These are phyloP conservation scores for Percopsis transmontana DNA, from an alignment of 2,113 vertebrate species.

Conservation along the genomic window DNA sequence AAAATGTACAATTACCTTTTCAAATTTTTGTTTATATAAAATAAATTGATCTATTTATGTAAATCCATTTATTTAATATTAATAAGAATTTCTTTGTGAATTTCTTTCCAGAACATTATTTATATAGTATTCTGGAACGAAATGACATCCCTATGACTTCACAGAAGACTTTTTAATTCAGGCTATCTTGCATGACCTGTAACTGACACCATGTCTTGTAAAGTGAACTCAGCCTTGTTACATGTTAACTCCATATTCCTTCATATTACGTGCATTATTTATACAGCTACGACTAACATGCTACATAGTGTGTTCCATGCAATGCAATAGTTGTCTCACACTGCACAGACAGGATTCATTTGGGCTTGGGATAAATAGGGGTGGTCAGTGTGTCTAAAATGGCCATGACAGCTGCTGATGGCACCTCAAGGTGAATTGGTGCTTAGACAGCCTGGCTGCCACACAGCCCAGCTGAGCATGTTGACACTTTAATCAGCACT, in stretches of 20 bases:
- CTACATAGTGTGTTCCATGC: not conserved
- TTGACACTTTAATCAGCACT: slow-evolving; percentile 46
- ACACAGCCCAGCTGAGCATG: slow-evolving; percentile 35
- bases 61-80: no score
- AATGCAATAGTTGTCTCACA: slow-evolving; percentile 14
- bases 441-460: slow-evolving; percentile 44
- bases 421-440: slow-evolving; percentile 62
- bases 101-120: not conserved
- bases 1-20: no score
- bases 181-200: not conserved
- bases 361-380: slow-evolving; percentile 34
- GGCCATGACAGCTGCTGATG: slow-evolving; percentile 62
- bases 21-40: no score
- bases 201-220: not conserved
- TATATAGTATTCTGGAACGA: not conserved
- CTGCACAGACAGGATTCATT: slow-evolving; percentile 47
- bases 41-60: no score
- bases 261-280: slow-evolving; percentile 8
- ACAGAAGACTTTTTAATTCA: not conserved
- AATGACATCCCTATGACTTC: not conserved
- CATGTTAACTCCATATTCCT: slow-evolving; percentile 5
- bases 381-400: slow-evolving; percentile 43
- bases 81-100: no score
- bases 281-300: slow-evolving; percentile 2
- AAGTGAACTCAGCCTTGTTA: no score